Conservation (phyloP, 2,888 invertebrate species). For the Dendrolimus houi region DNA sequence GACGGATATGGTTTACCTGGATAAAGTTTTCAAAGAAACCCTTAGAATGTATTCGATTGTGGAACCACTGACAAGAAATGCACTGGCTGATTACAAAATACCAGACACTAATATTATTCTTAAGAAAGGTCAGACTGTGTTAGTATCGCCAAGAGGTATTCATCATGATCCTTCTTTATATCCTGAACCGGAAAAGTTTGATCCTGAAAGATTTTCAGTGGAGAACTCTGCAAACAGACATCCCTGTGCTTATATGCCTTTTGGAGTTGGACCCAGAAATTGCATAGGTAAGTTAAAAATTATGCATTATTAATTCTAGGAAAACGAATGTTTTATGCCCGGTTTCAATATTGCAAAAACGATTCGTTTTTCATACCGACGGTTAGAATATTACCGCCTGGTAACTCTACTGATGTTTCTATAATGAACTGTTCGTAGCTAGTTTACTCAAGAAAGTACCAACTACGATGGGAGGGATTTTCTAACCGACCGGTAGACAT, state of each 20-base stretch:
- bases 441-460: too few species aligned
- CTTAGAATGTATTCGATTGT: slow-evolving; percentile 60
- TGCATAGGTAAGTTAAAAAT: slow-evolving; percentile 45
- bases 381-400: too few species aligned
- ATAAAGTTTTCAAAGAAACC: slow-evolving; percentile 44
- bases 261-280: slow-evolving; percentile 54
- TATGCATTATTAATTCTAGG: slow-evolving; percentile 38
- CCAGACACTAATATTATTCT: slow-evolving; percentile 41
- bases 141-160: slow-evolving; percentile 41
- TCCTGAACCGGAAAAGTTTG: slow-evolving; percentile 51
- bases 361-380: too few species aligned
- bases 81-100: slow-evolving; percentile 36
- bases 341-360: too few species aligned
- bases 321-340: slow-evolving; percentile 24
- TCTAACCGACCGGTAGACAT: too few species aligned
- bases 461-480: too few species aligned
- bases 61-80: slow-evolving; percentile 41
- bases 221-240: slow-evolving; percentile 34
- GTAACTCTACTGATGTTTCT: too few species aligned
- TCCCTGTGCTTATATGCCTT: slow-evolving; percentile 47
- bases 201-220: slow-evolving; percentile 57
- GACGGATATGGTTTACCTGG: slow-evolving; percentile 47
- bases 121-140: slow-evolving; percentile 35
- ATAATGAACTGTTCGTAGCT: too few species aligned
- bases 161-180: slow-evolving; percentile 55